These are phyloP conservation scores for Indicator maculatus DNA, from an alignment of 2,113 vertebrate genomes.

Conservation along the genomic window DNA sequence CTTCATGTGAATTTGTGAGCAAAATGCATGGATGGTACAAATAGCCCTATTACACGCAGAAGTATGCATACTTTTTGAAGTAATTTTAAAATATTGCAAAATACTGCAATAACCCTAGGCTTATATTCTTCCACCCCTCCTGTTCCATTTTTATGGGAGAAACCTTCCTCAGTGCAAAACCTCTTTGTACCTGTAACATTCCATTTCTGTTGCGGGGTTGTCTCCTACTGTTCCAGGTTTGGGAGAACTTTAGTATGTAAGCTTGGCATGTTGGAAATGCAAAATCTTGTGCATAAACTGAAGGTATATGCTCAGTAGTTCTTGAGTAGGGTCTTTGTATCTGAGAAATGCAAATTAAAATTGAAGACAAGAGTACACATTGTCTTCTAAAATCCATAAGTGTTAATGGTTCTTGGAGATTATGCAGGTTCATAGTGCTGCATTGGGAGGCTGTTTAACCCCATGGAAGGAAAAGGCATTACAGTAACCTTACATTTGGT, in stretches of 20 bases:
- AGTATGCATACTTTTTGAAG: background rate
- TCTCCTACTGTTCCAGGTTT: background rate
- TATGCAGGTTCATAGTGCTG: background rate
- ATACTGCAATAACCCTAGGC: background rate
- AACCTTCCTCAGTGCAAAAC: background rate
- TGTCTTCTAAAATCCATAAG: background rate
- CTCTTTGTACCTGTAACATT: background rate
- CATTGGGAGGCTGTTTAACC: background rate
- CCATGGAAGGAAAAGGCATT: accelerated
- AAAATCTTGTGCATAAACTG: background rate
- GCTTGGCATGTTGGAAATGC: background rate
- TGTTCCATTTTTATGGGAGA: background rate
- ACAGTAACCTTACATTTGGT: background rate
- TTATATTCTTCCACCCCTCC: background rate
- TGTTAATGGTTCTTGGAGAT: background rate
- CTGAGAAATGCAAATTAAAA: background rate
- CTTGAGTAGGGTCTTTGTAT: background rate
- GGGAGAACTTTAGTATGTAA: background rate
- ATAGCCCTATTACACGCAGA: background rate
- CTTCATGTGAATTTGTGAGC: background rate
- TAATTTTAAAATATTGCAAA: background rate
- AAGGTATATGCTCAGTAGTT: background rate
- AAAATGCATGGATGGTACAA: background rate
- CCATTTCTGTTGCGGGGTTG: background rate
- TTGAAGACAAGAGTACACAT: background rate